A percentile compares a stretch with the other conserved stretches of the same genome.
phyloP scores from a whole-genome alignment of 2,888 invertebrate genomes.

The Cheilosia pagana region DNA sequence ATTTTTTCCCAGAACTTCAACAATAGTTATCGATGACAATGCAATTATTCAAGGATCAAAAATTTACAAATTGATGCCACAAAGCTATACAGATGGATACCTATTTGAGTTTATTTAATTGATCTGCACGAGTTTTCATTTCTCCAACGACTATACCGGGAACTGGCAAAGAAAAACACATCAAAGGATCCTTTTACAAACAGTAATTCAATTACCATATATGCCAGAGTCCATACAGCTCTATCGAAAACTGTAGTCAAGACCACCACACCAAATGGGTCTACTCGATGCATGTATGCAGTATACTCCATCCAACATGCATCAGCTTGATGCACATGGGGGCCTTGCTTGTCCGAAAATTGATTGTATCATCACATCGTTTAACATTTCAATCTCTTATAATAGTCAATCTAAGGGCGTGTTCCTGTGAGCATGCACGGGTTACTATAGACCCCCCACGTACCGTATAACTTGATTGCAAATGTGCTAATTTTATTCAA shows the following conservation, averaged over 20 bases:
- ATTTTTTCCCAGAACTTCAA: not conserved
- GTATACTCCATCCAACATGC: not conserved
- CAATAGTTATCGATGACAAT: not conserved
- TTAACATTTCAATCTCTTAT: constrained; percentile 71
- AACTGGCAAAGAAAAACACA: not conserved
- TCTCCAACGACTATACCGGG: too few species aligned
- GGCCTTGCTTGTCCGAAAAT: constrained; percentile 63
- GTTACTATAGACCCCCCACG: constrained; percentile 2
- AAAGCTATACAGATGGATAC: too few species aligned
- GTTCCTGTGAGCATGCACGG: constrained; percentile 3
- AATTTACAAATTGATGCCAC: not conserved
- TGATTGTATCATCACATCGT: constrained; percentile 72
- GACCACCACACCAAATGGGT: constrained; percentile 14
- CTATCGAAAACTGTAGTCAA: not conserved
- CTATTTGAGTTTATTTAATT: too few species aligned
- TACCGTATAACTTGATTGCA: constrained; percentile 59
- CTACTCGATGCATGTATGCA: constrained; percentile 3
- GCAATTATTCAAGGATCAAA: constrained; percentile 41
- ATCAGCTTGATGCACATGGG: constrained; percentile 18
- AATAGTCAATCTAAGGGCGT: constrained; percentile 63
- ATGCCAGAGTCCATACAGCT: not conserved
- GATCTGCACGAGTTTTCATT: too few species aligned
- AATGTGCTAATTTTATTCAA: constrained; percentile 73
- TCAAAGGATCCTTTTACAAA: constrained; percentile 16
- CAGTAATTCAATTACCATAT: constrained; percentile 45